Conservation (phyloP, 1,140 invertebrate species). For the Drosophila eugracilis region DNA sequence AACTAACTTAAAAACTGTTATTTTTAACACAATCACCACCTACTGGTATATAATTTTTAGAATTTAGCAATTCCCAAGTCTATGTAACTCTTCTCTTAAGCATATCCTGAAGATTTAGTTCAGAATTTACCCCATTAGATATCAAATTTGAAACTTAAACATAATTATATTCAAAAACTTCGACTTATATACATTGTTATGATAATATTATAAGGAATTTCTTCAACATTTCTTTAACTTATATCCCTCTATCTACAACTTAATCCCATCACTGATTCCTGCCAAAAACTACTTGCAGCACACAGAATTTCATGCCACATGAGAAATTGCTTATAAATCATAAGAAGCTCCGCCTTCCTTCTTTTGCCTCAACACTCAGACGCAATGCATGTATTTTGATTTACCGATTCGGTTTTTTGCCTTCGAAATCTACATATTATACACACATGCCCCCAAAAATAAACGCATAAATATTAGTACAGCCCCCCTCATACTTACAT, state of each 20-base stretch:
- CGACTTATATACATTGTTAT: too few relatives aligned
- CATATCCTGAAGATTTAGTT: too few relatives aligned
- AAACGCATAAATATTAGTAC: slow-evolving; percentile 33
- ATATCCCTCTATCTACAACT: too few relatives aligned
- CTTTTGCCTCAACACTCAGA: slow-evolving; percentile 24
- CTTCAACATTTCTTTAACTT: not conserved
- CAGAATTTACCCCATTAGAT: too few relatives aligned
- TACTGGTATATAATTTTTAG: too few relatives aligned
- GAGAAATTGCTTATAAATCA: slow-evolving; percentile 66
- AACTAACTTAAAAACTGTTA: too few relatives aligned
- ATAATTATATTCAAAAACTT: too few relatives aligned
- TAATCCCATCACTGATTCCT: slow-evolving; percentile 17
- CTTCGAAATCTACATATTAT: slow-evolving; percentile 53
- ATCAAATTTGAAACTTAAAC: too few relatives aligned
- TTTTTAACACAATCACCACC: too few relatives aligned
- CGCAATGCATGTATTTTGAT: slow-evolving; percentile 58
- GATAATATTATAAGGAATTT: too few relatives aligned
- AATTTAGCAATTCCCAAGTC: too few relatives aligned
- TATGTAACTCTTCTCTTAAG: too few relatives aligned
- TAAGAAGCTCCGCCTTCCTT: slow-evolving; percentile 11
- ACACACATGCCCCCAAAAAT: slow-evolving; percentile 22
- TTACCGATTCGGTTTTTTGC: slow-evolving; percentile 40
- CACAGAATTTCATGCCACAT: slow-evolving; percentile 49
- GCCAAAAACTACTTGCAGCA: slow-evolving; percentile 6
- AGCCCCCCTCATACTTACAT: slow-evolving; percentile 4